Base-by-base conservation (phyloP, 2,113 vertebrate genomes). In the Bos javanicus region DNA sequence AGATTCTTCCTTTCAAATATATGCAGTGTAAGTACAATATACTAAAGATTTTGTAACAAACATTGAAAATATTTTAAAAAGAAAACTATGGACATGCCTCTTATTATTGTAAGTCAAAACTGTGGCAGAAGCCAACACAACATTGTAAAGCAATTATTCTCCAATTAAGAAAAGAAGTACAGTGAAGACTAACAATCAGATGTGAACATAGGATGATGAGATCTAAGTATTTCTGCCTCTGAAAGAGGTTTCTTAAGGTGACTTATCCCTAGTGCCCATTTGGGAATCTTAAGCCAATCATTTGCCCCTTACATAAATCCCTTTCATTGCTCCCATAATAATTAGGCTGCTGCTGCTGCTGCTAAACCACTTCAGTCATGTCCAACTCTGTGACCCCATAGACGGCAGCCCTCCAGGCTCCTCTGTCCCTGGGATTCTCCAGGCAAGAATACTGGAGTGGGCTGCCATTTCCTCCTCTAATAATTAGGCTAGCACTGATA, bases 21-120 rank as follows among this genome's bases (percentile, higher is more conserved):
- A 54, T 8, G 67, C 3, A 82, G 0, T 39, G 10, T 87, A 93
- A 94, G 25, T 12, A 30, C 10, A 91, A 16, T n/a, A 56, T 39
- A 7, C 76, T 93, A 85, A 81, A 13, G 16, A 50, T 87, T 92
- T 30, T 62, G 8, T 95, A 76, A 71, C 6, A 92, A 82, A 94
- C 33, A 46, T 5, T 46, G 43, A 80, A 91, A 48, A 39, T 14
- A 92, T 64, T 83, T 94, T 30, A 33, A 82, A 71, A 39, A 71
- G 13, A 80, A 60, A 80, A 62, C 19, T 39, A 52, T 6, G 39
- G 7, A 26, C 36, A 57, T 64, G 25, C 1, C 71, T 26, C n/a
- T 21, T 83, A 48, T 56, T 25, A 78, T 25, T 87, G 0, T 33
- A 90, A 71, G 39, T 92, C 28, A 71, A 62, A 89, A 89, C 19